A percentile compares a stretch with the other conserved stretches of the same genome.
Evolutionary conservation across 2,888 invertebrate species (phyloP).

Genomic region (Amphiduros pacificus): DNA sequence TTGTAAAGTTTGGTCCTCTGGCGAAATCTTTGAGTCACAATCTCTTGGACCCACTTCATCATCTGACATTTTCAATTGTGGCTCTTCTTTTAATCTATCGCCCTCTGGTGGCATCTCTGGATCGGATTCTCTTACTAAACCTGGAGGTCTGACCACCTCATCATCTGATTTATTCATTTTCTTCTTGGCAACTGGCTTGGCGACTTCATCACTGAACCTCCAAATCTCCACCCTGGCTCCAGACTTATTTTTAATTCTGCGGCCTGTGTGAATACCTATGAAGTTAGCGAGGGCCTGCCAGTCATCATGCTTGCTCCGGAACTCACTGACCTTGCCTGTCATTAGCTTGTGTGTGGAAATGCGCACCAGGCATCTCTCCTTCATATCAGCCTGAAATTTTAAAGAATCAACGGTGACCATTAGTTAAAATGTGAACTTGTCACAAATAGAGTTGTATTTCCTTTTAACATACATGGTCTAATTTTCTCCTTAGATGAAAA

Average conservation of each 20-base stretch:
- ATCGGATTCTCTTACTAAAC: neutral
- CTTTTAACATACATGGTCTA: too few relatives aligned
- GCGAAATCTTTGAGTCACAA: neutral
- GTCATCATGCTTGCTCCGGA: constrained; percentile 43
- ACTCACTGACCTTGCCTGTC: constrained; percentile 34
- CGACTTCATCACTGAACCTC: too few relatives aligned
- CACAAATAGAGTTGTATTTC: too few relatives aligned
- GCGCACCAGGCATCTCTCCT: constrained; percentile 7
- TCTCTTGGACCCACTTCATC: neutral
- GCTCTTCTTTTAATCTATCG: constrained; percentile 1
- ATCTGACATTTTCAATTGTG: neutral
- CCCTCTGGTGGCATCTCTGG: neutral
- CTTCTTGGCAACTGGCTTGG: too few relatives aligned
- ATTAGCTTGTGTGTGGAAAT: constrained; percentile 17
- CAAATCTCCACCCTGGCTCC: too few relatives aligned
- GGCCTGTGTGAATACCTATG: constrained; percentile 44
- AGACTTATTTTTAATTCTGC: too few relatives aligned
- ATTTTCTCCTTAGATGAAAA: too few relatives aligned
- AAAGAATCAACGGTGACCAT: too few relatives aligned
- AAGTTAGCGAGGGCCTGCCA: constrained; percentile 50
- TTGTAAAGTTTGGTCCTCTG: neutral
- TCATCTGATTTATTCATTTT: constrained; percentile 14
- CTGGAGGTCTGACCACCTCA: too few relatives aligned
- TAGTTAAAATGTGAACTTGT: too few relatives aligned
- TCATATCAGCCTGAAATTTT: constrained; percentile 13